Percentiles rank a stretch among this genome's conserved stretches.
These are phyloP conservation scores for Pseudorectes ferrugineus DNA, from an alignment of 2,113 vertebrate genomes.

Conservation along the genomic window DNA sequence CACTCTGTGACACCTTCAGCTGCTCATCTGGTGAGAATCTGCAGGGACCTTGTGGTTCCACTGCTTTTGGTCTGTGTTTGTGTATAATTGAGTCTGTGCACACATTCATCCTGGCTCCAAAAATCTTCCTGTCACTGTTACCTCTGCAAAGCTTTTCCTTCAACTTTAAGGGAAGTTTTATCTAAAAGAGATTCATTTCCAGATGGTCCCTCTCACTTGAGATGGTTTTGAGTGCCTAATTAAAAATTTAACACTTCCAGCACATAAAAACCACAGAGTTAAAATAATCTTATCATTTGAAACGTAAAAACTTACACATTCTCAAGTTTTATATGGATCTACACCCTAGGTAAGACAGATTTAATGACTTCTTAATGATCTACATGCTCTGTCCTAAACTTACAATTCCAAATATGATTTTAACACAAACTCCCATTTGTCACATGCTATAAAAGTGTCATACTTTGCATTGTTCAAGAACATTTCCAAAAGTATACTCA, in stretches of 20 bases:
- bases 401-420: neutral
- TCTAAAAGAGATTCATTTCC: neutral
- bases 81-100: neutral
- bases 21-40: neutral
- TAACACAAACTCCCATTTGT: neutral
- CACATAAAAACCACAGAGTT: neutral
- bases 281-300: neutral
- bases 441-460: neutral
- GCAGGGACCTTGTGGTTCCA: neutral
- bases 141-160: neutral
- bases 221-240: neutral
- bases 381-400: neutral
- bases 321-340: neutral
- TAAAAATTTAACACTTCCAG: neutral
- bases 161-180: neutral
- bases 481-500: neutral
- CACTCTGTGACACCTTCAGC: neutral
- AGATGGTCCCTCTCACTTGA: fast-evolving
- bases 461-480: neutral
- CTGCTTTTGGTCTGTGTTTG: neutral
- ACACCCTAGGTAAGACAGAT: neutral
- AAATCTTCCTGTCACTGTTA: neutral
- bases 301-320: neutral
- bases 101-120: neutral
- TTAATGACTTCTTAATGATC: neutral